phyloP scores from a whole-genome alignment of 2,888 invertebrate species.

The Lordiphosa andalusiaca region DNA sequence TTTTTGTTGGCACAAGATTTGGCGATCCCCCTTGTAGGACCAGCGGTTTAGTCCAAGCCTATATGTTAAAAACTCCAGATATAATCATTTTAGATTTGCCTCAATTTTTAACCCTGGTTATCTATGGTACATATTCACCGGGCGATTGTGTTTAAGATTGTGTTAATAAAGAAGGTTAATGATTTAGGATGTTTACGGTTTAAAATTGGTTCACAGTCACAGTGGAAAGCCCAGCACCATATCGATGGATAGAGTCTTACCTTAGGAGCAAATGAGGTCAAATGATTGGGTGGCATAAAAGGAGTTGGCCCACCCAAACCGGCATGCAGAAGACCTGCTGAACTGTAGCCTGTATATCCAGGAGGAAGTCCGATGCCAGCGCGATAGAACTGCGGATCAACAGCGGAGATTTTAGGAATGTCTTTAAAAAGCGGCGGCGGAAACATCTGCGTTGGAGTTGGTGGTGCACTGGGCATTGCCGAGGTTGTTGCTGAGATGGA shows the following conservation, averaged over 20 bases:
- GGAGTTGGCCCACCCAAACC: conserved; percentile 89
- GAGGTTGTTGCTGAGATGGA: conserved; percentile 42
- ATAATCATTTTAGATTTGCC: too few species aligned
- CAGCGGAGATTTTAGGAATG: conserved; percentile 90
- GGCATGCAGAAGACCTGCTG: conserved; percentile 88
- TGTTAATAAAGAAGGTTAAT: too few species aligned
- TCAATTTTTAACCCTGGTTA: too few species aligned
- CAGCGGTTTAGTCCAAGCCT: too few species aligned
- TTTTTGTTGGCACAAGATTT: too few species aligned
- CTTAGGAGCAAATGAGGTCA: conserved; percentile 94
- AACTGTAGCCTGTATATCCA: conserved; percentile 89
- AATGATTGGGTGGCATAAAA: conserved; percentile 92
- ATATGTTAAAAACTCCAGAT: too few species aligned
- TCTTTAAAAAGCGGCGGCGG: conserved; percentile 91
- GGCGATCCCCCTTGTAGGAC: too few species aligned
- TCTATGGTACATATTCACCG: too few species aligned
- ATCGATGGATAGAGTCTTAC: conserved; percentile 81
- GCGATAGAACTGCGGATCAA: conserved; percentile 90
- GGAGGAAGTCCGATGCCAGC: conserved; percentile 84
- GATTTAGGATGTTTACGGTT: too few species aligned
- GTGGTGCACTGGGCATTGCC: conserved; percentile 82
- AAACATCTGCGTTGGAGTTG: conserved; percentile 81
- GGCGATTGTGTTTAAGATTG: too few species aligned
- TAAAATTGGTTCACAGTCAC: not conserved
- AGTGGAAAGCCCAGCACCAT: not conserved